These are phyloP conservation scores for Hyposmocoma kahamanoa DNA, from an alignment of 1,140 invertebrate genomes.

Conservation along the genomic window DNA sequence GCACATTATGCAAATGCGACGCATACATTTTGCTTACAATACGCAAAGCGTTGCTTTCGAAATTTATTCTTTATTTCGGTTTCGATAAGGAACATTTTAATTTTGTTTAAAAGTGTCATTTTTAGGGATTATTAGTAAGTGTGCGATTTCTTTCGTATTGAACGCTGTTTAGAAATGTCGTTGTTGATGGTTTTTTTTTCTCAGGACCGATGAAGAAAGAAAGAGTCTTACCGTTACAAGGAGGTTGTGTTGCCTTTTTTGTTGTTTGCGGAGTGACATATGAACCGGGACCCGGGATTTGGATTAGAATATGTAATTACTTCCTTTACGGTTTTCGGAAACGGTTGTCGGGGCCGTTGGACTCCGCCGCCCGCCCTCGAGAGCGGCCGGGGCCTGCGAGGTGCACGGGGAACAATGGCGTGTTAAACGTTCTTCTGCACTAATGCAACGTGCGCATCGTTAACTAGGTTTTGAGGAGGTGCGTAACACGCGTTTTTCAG, in stretches of 20 bases:
- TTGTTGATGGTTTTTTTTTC: slow-evolving; percentile 64
- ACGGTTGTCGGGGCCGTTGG: slow-evolving; percentile 38
- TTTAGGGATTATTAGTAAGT: slow-evolving; percentile 53
- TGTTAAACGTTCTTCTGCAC: slow-evolving; percentile 7
- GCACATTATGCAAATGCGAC: slow-evolving; percentile 74
- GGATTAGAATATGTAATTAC: slow-evolving; percentile 73
- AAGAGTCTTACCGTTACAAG: slow-evolving; percentile 53
- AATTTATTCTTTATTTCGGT: slow-evolving; percentile 16
- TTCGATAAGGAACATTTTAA: slow-evolving; percentile 29
- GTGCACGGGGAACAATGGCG: slow-evolving; percentile 13
- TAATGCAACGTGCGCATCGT: slow-evolving; percentile 1
- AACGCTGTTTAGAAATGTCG: slow-evolving; percentile 41
- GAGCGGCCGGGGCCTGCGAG: too few relatives aligned
- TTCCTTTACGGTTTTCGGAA: slow-evolving; percentile 70
- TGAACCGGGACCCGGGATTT: slow-evolving; percentile 51
- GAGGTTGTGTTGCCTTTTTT: slow-evolving; percentile 47
- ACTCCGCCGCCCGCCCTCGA: slow-evolving; percentile 23
- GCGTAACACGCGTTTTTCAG: neutral
- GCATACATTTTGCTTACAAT: slow-evolving; percentile 70
- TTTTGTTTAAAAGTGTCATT: slow-evolving; percentile 21
- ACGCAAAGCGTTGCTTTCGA: slow-evolving; percentile 16
- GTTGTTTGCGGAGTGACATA: slow-evolving; percentile 58
- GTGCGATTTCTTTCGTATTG: slow-evolving; percentile 57
- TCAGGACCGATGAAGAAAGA: slow-evolving; percentile 46
- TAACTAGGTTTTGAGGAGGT: too few relatives aligned